Conservation (phyloP, 2,113 vertebrate species). For the Grammomys dolichurus region DNA sequence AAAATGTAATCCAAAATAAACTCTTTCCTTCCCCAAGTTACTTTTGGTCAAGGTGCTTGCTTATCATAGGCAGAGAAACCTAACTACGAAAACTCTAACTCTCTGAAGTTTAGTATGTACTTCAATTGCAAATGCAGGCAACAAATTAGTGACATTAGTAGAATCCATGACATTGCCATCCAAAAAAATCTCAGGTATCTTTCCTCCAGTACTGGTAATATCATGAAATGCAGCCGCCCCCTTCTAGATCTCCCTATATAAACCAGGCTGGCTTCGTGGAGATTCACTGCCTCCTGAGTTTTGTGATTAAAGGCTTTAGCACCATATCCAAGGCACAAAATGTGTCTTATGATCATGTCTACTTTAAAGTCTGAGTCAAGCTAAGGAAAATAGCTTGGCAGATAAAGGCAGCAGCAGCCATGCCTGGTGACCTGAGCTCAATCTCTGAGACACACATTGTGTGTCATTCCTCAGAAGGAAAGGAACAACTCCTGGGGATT, state of each 20-base stretch:
- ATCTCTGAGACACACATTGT: neutral
- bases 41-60: neutral
- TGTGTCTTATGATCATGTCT: neutral
- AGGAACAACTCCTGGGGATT: neutral
- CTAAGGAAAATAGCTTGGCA: neutral
- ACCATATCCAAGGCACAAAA: neutral
- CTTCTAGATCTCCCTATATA: neutral
- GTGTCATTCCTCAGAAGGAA: too few species aligned
- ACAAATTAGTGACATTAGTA: neutral
- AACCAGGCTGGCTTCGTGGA: neutral
- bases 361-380: slow-evolving; percentile 17
- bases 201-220: neutral
- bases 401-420: neutral
- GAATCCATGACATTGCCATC: neutral
- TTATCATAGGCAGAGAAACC: neutral
- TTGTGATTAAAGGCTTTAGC: neutral
- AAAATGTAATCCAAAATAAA: neutral
- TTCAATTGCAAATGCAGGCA: slow-evolving; percentile 26
- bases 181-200: slow-evolving; percentile 9
- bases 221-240: neutral
- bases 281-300: neutral
- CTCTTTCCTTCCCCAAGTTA: neutral
- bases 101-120: neutral
- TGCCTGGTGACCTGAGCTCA: neutral
- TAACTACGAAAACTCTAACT: neutral